Conservation (phyloP, 2,797 vertebrate species). For the Semaprochilodus insignis region DNA sequence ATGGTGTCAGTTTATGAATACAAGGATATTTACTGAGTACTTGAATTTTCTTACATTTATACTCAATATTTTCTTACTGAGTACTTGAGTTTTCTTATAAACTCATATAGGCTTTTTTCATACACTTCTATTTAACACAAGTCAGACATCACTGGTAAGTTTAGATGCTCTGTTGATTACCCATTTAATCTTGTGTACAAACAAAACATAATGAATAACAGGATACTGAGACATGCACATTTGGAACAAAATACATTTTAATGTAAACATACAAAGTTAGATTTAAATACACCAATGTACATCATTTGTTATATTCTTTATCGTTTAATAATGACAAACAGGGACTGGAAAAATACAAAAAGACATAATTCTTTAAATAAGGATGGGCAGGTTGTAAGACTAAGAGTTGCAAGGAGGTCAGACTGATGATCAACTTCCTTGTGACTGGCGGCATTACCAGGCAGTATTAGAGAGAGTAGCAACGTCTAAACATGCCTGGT, state of each 20-base stretch:
- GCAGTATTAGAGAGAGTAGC: slow-evolving; percentile 88
- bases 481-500: slow-evolving; percentile 90
- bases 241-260: slow-evolving; percentile 8
- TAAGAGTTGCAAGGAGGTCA: slow-evolving; percentile 13
- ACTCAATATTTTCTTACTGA: no score
- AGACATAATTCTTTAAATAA: background rate
- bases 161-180: no score
- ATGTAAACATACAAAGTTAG: background rate
- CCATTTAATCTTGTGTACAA: no score
- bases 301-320: background rate
- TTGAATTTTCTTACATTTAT: no score
- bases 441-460: slow-evolving; percentile 88
- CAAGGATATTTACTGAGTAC: no score
- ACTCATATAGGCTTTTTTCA: no score
- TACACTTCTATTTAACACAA: no score
- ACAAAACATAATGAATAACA: background rate
- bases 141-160: no score
- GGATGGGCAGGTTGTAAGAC: background rate
- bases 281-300: background rate
- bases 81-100: no score
- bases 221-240: background rate
- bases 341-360: background rate
- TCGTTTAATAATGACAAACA: background rate
- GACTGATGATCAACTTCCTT: slow-evolving; percentile 54
- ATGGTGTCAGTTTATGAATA: no score